Base-by-base conservation (phyloP, 64 coral and sea anemone genomes). In the Pocillopora verrucosa region DNA sequence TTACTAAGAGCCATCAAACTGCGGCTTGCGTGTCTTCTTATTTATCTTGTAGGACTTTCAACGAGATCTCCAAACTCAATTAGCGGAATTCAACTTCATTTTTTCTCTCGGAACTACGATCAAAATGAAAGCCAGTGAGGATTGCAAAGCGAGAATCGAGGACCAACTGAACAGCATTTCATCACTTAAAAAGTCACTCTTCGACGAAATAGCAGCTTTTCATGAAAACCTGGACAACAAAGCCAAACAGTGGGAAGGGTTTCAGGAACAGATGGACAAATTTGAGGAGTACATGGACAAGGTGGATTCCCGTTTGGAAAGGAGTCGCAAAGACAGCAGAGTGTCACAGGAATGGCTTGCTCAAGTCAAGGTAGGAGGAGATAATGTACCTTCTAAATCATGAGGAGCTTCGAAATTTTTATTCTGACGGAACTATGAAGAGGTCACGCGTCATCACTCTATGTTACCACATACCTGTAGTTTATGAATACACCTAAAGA, bases 251-350 rank as follows among this genome's bases (percentile, higher is more conserved):
- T 97, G 95, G 95, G 82, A 90, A 56, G 95, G 88, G 0, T 83
- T 93, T 69, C 91, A 97, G 22, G 88, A 93, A 59, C 91, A 97
- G 74, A 93, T 97, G 91, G 90, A 97, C 74, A 79, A 74, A 37
- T 97, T 97, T 90, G 95, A 88, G 51, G 83, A 97, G 78, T 97
- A 97, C 38, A 97, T 97, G 95, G 77, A 97, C 41, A 91, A 91
- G 34, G 92, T 97, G 3, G 95, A 97, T 62, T 97, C 92, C 45
- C 89, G 87, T 7, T 30, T 97, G 25, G 78, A 89, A 59, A 86
- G 89, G 57, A 72, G 64, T 22, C 92, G 95, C 1, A 89, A 77
- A 30, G 95, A 97, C 5, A 93, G 88, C 77, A 73, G 89, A 61
- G 61, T 97, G 20, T 97, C 95, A 10, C 95, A 97, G 76, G 95